A percentile compares a stretch with the other conserved stretches of the same genome.
Evolutionary conservation across 2,113 vertebrate species (phyloP).

Genomic region (Pantherophis guttatus): DNA sequence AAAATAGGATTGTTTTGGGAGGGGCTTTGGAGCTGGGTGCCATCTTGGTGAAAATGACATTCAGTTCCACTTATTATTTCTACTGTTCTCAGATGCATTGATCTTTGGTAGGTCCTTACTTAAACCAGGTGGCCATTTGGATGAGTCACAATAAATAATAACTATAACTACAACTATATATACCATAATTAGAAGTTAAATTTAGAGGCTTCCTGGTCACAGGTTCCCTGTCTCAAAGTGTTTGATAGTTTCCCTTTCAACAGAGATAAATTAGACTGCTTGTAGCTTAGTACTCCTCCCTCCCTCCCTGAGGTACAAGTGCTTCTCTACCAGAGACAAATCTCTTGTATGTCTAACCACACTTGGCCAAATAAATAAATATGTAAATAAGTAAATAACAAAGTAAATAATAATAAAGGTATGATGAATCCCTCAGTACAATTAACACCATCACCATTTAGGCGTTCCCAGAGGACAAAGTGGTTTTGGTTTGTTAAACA

Average conservation of each 20-base stretch:
- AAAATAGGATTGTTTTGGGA: background rate
- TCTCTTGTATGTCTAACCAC: background rate
- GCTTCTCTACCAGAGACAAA: background rate
- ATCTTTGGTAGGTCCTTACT: background rate
- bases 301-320: background rate
- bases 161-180: background rate
- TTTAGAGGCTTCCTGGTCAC: background rate
- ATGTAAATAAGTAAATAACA: background rate
- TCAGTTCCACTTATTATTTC: background rate
- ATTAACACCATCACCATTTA: background rate
- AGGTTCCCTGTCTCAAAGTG: background rate
- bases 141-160: background rate
- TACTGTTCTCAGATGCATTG: background rate
- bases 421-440: background rate
- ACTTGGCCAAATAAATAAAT: background rate
- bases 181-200: background rate
- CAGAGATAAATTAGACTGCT: background rate
- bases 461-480: background rate
- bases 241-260: background rate
- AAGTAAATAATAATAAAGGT: background rate
- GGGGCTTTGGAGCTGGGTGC: background rate
- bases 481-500: background rate
- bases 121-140: background rate
- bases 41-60: background rate
- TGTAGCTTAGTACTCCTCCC: background rate